Conservation (phyloP, 2,113 vertebrate genomes). For the Kobus ellipsiprymnus region DNA sequence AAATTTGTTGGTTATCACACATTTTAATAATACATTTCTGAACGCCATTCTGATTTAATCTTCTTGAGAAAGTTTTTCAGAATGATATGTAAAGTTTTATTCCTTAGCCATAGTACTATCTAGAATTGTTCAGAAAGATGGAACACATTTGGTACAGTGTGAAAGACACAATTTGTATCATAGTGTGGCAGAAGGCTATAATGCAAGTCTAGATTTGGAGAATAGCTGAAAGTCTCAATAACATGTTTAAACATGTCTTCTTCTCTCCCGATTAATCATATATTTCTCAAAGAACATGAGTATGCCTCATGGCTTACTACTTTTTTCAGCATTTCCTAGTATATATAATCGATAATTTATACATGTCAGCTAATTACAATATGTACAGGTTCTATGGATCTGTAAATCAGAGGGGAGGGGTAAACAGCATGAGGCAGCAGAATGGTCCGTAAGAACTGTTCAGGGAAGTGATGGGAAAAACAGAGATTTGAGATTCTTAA, state of each 20-base stretch:
- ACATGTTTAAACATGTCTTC: not conserved
- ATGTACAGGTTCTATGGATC: not conserved
- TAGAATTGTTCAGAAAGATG: not conserved
- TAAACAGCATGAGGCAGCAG: not conserved
- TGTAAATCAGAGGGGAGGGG: not conserved
- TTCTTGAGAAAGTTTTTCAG: not conserved
- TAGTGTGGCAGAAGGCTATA: not conserved
- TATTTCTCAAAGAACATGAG: not conserved
- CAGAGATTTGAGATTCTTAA: not conserved
- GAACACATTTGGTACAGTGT: not conserved
- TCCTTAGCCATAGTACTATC: not conserved
- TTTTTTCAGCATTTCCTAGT: not conserved
- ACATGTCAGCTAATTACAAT: not conserved
- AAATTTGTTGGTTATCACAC: not conserved
- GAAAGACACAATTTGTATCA: not conserved
- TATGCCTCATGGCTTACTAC: not conserved
- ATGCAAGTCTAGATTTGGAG: not conserved
- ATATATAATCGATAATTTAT: not conserved
- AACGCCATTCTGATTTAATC: not conserved
- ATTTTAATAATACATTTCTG: not conserved
- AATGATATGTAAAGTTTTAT: not conserved
- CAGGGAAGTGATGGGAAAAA: not conserved
- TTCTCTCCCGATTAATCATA: not conserved
- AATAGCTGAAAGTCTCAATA: not conserved
- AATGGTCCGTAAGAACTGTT: not conserved